These are phyloP conservation scores for Nasua narica DNA, from an alignment of 2,797 vertebrate species.

Conservation along the genomic window DNA sequence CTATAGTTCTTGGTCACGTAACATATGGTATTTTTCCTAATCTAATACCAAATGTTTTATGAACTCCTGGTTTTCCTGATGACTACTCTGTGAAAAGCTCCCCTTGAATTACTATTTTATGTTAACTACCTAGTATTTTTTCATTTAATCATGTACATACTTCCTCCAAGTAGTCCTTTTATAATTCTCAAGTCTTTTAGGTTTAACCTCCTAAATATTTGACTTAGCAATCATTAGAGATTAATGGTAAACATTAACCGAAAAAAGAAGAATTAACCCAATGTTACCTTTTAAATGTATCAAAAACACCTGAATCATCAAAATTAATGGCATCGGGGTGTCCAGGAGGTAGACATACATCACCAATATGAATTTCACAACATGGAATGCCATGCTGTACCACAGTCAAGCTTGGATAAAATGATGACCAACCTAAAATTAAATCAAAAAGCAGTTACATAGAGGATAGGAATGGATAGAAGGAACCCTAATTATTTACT, in stretches of 20 bases:
- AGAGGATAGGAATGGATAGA: slow-evolving; percentile 47
- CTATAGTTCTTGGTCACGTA: background rate
- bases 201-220: slow-evolving; percentile 11
- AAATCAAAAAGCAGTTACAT: slow-evolving; percentile 69
- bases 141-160: background rate
- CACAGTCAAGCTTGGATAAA: slow-evolving; percentile 99
- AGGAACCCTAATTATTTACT: background rate
- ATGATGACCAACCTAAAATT: slow-evolving; percentile 96
- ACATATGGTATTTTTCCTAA: background rate
- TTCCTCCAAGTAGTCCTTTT: background rate
- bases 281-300: slow-evolving; percentile 98
- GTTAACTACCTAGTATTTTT: background rate
- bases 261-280: slow-evolving; percentile 27
- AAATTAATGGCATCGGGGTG: slow-evolving; percentile 99
- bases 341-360: slow-evolving; percentile 97
- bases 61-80: background rate
- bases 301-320: slow-evolving; percentile 99
- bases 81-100: background rate
- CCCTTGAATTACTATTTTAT: background rate
- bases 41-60: background rate
- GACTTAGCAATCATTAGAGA: slow-evolving; percentile 9
- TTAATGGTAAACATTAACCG: background rate
- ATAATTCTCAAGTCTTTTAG: slow-evolving; percentile 26
- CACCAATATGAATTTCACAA: slow-evolving; percentile 97
- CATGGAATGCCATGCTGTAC: slow-evolving; percentile 99